Evolutionary conservation across 2,888 invertebrate genomes (phyloP).

Genomic region (Drosophila differens): DNA sequence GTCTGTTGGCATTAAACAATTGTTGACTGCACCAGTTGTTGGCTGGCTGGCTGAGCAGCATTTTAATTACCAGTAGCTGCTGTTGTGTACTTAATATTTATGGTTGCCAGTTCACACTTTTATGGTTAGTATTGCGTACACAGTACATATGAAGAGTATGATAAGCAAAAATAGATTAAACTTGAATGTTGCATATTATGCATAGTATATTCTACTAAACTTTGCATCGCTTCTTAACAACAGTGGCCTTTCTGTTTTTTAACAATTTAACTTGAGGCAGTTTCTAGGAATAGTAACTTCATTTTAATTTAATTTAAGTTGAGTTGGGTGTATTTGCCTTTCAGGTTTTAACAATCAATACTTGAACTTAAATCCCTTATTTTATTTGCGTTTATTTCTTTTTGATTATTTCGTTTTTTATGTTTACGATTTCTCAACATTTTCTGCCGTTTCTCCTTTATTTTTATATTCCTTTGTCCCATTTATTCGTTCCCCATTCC

Average conservation of each 20-base stretch:
- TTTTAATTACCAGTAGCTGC: constrained; percentile 93
- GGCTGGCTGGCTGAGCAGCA: constrained; percentile 20
- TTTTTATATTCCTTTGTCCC: not conserved
- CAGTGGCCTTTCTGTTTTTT: not conserved
- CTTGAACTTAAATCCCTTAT: not conserved
- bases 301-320: not conserved
- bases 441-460: not conserved
- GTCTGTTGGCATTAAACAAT: constrained; percentile 60
- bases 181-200: not conserved
- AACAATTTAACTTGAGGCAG: not conserved
- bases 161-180: constrained; percentile 4
- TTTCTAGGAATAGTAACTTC: not conserved
- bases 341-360: not conserved
- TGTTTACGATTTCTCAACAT: not conserved
- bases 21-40: constrained; percentile 43
- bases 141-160: not conserved
- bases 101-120: constrained; percentile 20
- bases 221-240: not conserved
- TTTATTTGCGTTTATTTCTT: not conserved
- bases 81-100: constrained; percentile 86
- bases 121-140: not conserved
- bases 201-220: not conserved
- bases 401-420: not conserved
- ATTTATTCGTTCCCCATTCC: constrained; percentile 26
- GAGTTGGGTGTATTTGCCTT: not conserved